A percentile compares a stretch with the other conserved stretches of the same genome.
phyloP scores from a whole-genome alignment of 2,888 invertebrate genomes.

The Mycalesis mineus region DNA sequence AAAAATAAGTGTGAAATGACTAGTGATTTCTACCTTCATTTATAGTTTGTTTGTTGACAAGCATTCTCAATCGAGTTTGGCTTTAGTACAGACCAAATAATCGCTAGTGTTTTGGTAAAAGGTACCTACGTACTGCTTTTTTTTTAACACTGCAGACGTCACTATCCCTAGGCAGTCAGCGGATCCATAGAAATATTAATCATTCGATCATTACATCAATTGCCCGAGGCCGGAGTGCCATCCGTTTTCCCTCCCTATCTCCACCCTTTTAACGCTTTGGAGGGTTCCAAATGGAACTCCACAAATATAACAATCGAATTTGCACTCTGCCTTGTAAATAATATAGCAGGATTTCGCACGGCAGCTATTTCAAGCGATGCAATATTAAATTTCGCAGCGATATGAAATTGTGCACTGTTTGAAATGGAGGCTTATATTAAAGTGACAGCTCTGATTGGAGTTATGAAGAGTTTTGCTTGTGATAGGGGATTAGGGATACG shows the following conservation, averaged over 20 bases:
- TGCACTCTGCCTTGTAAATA: slow-evolving; percentile 34
- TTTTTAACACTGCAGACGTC: neutral
- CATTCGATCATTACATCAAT: slow-evolving; percentile 51
- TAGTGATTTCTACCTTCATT: no score
- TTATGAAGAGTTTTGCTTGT: slow-evolving; percentile 2
- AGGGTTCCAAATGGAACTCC: slow-evolving; percentile 62
- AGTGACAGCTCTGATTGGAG: slow-evolving; percentile 14
- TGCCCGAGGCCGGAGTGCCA: slow-evolving; percentile 51
- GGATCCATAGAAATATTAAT: slow-evolving; percentile 46
- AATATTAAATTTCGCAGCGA: slow-evolving; percentile 15
- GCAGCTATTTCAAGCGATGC: slow-evolving; percentile 4
- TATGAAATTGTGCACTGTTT: slow-evolving; percentile 13
- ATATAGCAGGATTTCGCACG: slow-evolving; percentile 50
- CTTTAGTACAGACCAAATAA: no score
- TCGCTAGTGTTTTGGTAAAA: no score
- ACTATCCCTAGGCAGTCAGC: slow-evolving; percentile 2
- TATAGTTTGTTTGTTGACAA: no score
- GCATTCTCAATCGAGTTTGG: no score
- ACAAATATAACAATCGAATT: slow-evolving; percentile 57
- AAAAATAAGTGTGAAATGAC: no score
- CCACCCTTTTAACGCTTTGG: slow-evolving; percentile 59
- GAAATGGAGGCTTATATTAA: slow-evolving; percentile 14
- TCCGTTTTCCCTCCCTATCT: slow-evolving; percentile 50
- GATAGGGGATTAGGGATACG: neutral
- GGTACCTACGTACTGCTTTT: no score